Evolutionary conservation across 2,113 vertebrate species (phyloP), one percentile per base, ranked within the genome.

Genomic region (Hoplias malabaricus): DNA sequence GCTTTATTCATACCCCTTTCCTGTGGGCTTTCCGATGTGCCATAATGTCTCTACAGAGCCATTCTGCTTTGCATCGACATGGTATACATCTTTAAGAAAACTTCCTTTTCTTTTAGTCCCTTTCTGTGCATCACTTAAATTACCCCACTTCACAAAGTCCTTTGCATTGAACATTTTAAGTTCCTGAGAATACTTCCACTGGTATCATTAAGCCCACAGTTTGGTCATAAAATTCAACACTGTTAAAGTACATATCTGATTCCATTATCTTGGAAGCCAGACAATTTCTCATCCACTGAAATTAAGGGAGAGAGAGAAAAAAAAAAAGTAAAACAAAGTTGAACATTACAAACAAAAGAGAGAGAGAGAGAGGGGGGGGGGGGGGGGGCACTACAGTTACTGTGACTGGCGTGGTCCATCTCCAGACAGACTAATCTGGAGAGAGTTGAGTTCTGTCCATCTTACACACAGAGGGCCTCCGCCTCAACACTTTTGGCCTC

Each of bases 191-290:
- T 77, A 73, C 42, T 83, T 80, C 69, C 73, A 25, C 62, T 34
- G 73, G 86, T 82, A 86, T 83, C 69, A 79, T 56, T 78, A 65
- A 56, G n/a, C 81, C 80, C 80, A 46, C 73, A 77, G 84, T 89
- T 89, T 92, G 91, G 90, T 90, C 87, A 83, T 87, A 57, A 71
- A 72, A 65, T 69, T 16, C 77, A 83, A 86, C 77, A 84, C 80
- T 76, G 78, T 84, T 77, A 77, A 54, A 74, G 85, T 66, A 36
- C 29, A 88, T 61, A 67, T 86, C 76, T 82, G 23, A 23, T 78
- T 86, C 54, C 75, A 79, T 75, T 69, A 84, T 36, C 25, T 11
- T 40, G 70, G 46, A 72, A 80, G 14, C 57, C 62, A 57, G 69
- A 81, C 25, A 66, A 84, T 79, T 75, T 82, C 80, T 78, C 67